phyloP scores from a whole-genome alignment of 2,888 invertebrate species.

The Euplexia lucipara region DNA sequence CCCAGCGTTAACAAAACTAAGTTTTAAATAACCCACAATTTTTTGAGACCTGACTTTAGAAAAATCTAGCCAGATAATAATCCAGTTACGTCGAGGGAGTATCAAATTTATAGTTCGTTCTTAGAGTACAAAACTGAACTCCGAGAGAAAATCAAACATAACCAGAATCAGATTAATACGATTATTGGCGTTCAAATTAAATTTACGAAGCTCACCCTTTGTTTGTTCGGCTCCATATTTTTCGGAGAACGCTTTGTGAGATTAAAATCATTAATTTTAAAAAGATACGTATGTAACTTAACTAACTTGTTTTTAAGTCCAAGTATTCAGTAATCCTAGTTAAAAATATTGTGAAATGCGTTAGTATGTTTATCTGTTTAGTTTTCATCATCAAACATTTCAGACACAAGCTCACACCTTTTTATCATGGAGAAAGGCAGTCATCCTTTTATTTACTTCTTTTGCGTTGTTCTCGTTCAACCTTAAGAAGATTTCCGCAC shows the following conservation, averaged over 20 bases:
- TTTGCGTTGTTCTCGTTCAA: too few species aligned
- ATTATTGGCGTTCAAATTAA: conserved; percentile 63
- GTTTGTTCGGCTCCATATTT: conserved; percentile 23
- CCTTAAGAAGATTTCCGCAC: too few species aligned
- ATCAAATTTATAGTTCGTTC: neutral
- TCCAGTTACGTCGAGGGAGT: neutral
- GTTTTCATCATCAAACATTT: too few species aligned
- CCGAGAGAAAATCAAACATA: conserved; percentile 46
- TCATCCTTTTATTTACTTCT: too few species aligned
- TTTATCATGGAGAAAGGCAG: too few species aligned
- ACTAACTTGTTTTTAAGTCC: too few species aligned
- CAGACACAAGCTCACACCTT: too few species aligned
- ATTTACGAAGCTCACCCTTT: conserved; percentile 40
- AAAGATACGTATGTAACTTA: neutral
- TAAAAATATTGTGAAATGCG: too few species aligned
- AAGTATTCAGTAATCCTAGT: too few species aligned
- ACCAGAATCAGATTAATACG: conserved; percentile 63
- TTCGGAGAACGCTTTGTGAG: neutral
- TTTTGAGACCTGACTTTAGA: neutral
- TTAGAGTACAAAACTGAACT: conserved; percentile 1
- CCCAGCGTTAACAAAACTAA: too few species aligned
- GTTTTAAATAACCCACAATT: neutral
- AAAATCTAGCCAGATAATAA: neutral
- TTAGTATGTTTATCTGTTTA: too few species aligned
- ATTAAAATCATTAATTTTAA: neutral